These are phyloP conservation scores for Notospermus geniculatus DNA, from an alignment of 1,140 invertebrate species.

Conservation along the genomic window DNA sequence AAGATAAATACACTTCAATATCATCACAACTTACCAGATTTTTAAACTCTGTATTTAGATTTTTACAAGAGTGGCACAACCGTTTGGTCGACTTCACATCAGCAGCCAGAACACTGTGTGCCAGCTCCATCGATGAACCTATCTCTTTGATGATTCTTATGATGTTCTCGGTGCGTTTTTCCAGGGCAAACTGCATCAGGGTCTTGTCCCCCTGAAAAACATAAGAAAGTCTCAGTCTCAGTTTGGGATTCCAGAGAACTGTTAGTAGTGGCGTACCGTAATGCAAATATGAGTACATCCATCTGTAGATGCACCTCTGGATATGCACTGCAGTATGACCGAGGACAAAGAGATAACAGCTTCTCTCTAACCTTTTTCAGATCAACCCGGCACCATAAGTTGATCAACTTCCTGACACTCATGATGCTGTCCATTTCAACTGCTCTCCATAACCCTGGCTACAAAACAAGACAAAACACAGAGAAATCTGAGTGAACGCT, in stretches of 20 bases:
- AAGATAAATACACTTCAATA: background rate
- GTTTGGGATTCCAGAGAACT: background rate
- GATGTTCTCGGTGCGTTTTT: constrained; percentile 36
- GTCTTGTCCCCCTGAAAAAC: constrained; percentile 34
- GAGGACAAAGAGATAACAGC: background rate
- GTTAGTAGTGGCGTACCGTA: background rate
- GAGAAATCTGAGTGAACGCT: too few relatives aligned
- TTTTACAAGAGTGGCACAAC: constrained; percentile 27
- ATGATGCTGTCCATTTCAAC: constrained; percentile 37
- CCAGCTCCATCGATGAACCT: constrained; percentile 42
- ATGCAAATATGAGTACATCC: too few relatives aligned
- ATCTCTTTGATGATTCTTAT: constrained; percentile 38
- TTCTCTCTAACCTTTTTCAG: constrained; percentile 29
- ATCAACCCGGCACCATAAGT: constrained; percentile 38
- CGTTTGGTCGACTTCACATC: constrained; percentile 27
- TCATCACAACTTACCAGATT: constrained; percentile 33
- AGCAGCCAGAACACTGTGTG: constrained; percentile 35
- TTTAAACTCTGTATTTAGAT: constrained; percentile 38
- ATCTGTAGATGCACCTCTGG: background rate
- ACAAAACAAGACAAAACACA: constrained; percentile 8
- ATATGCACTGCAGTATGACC: too few relatives aligned
- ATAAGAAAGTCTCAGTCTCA: background rate
- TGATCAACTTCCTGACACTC: constrained; percentile 36
- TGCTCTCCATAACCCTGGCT: constrained; percentile 43
- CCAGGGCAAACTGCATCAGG: constrained; percentile 33